Evolutionary conservation across 92 coral and sea anemone species (phyloP), one percentile per base, ranked within the genome.

Genomic region (Paramuricea clavata): DNA sequence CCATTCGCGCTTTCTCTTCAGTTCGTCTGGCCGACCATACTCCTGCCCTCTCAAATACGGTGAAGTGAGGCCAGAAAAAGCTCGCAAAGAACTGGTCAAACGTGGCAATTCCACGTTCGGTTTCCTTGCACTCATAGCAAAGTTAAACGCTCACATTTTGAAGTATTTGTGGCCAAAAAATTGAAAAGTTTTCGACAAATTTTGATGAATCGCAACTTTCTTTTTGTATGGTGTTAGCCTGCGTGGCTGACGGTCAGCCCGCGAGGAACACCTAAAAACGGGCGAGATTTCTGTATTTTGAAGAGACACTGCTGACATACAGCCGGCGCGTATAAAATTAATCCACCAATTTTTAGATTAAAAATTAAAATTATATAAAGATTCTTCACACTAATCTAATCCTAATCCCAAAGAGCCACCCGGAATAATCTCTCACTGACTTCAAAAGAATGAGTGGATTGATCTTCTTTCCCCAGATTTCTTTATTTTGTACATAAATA

Each of bases 51-150:
- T 12, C 11, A 86, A 36, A 62, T 59, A 59, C 31, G 99, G 95
- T 39, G 92, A 83, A 11, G 98, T 89, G 1, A 97, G 92, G 33
- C 98, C 99, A n/a, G 99, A 93, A 81, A 94, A 97, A 15, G 99
- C 99, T 69, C 99, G 89, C 34, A 97, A 71, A 22, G 97, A 91
- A 56, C 98, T 98, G 39, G 99, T 97, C 49, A 97, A 82, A n/a
- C 99, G 89, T 78, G 99, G 99, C 28, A 97, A 76, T 69, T 97
- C 99, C 74, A 88, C 59, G 57, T 89, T 76, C 23, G 86, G 88
- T 94, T 93, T 93, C 25, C 33, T 60, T 19, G 34, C 6, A 44
- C 39, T 49, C 42, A 12, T 44, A 57, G 28, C 52, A 19, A 26
- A 81, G 93, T 81, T 64, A 73, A 31, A 74, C 72, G 65, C 35